Evolutionary conservation across 2,797 vertebrate genomes (phyloP).

Genomic region (Arrhamphus sclerolepis): DNA sequence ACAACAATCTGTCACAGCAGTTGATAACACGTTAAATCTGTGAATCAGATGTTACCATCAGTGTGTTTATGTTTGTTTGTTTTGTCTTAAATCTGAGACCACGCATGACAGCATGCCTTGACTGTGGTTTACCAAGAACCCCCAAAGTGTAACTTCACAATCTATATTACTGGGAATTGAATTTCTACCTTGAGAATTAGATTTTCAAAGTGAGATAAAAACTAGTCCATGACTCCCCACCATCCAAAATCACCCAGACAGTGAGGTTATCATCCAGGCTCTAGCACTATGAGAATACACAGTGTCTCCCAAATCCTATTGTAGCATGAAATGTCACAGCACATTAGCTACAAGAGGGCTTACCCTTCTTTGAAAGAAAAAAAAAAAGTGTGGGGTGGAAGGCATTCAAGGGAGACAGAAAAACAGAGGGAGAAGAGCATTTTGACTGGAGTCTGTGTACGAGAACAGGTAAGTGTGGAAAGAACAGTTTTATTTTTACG

Average conservation of each 20-base stretch:
- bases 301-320: slow-evolving; percentile 76
- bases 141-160: slow-evolving; percentile 22
- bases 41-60: slow-evolving; percentile 22
- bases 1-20: slow-evolving; percentile 22
- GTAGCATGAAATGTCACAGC: slow-evolving; percentile 77
- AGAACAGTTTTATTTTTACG: no score
- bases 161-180: slow-evolving; percentile 24
- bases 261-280: slow-evolving; percentile 68
- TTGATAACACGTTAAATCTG: slow-evolving; percentile 22
- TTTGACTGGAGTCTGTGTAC: not conserved
- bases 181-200: slow-evolving; percentile 59
- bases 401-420: slow-evolving; percentile 37
- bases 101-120: slow-evolving; percentile 16
- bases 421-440: slow-evolving; percentile 31
- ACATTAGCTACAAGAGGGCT: slow-evolving; percentile 79
- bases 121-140: slow-evolving; percentile 34
- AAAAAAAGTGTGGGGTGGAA: slow-evolving; percentile 29
- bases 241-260: slow-evolving; percentile 67
- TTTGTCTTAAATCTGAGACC: slow-evolving; percentile 2
- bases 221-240: slow-evolving; percentile 42
- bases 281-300: slow-evolving; percentile 67
- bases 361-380: slow-evolving; percentile 71
- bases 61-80: not conserved
- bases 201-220: slow-evolving; percentile 63
- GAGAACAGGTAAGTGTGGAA: slow-evolving; percentile 17